A percentile compares a stretch with the other conserved stretches of the same genome.
Evolutionary conservation across 2,888 invertebrate genomes (phyloP).

Genomic region (Lasioglossum marginatum): DNA sequence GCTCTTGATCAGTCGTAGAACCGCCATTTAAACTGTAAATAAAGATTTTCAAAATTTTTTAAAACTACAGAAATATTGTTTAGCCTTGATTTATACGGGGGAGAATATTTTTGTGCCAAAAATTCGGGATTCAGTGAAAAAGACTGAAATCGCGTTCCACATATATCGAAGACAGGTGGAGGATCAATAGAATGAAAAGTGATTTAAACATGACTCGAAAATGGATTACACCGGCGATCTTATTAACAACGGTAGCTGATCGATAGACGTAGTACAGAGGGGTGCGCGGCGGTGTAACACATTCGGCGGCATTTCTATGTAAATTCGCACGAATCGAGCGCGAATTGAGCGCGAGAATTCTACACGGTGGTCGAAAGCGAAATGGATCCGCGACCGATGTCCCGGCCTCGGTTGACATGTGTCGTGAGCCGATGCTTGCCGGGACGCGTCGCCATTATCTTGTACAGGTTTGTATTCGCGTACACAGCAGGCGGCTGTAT

Average conservation of each 20-base stretch:
- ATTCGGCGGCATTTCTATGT: slow-evolving; percentile 11
- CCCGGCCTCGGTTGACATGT: slow-evolving; percentile 63
- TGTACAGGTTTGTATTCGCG: slow-evolving; percentile 45
- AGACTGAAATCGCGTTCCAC: not conserved
- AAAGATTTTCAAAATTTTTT: too few species aligned
- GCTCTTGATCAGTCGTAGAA: not conserved
- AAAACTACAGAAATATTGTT: not conserved
- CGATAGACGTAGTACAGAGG: not conserved
- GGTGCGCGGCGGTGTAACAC: not conserved
- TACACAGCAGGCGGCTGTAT: slow-evolving; percentile 35
- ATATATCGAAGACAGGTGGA: not conserved
- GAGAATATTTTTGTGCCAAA: not conserved
- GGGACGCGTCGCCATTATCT: slow-evolving; percentile 66
- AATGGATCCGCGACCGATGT: slow-evolving; percentile 56
- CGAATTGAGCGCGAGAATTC: slow-evolving; percentile 14
- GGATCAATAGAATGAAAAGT: not conserved
- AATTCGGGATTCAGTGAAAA: not conserved
- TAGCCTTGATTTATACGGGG: not conserved
- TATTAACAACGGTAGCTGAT: not conserved
- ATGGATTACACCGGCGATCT: not conserved
- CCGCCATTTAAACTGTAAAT: not conserved
- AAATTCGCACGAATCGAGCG: slow-evolving; percentile 6
- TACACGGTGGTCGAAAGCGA: slow-evolving; percentile 49
- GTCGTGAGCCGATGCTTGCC: slow-evolving; percentile 67
- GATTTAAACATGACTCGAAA: not conserved